phyloP scores from a whole-genome alignment of 2,113 vertebrate genomes.

The Riparia riparia region DNA sequence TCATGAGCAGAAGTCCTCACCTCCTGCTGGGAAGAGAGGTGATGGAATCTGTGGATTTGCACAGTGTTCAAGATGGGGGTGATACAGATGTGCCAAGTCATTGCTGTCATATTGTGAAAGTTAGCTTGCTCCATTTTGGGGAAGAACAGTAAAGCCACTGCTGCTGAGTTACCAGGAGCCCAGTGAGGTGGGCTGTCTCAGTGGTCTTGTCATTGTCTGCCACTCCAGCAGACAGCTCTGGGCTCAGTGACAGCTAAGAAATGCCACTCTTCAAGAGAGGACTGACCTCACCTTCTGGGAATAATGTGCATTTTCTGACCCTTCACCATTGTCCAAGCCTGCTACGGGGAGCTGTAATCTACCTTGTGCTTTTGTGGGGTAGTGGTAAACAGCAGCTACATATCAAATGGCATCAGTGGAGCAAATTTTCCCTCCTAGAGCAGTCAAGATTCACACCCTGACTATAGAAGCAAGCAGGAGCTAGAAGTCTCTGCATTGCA shows the following conservation, averaged over 20 bases:
- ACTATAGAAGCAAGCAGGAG: background rate
- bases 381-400: background rate
- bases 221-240: background rate
- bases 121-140: background rate
- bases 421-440: background rate
- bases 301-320: background rate
- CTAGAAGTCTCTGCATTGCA: background rate
- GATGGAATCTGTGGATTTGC: background rate
- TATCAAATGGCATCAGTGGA: background rate
- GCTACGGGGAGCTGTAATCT: background rate
- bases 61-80: background rate
- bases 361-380: background rate
- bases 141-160: background rate
- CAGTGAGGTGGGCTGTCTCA: background rate
- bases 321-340: background rate
- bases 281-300: background rate
- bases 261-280: background rate
- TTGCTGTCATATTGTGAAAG: background rate
- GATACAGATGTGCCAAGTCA: background rate
- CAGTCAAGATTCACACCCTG: background rate
- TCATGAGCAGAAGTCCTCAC: background rate
- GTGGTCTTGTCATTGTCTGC: background rate
- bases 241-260: background rate
- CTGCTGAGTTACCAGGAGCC: background rate
- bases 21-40: background rate